These are phyloP conservation scores for Vipera latastei DNA, from an alignment of 2,797 vertebrate genomes.

Conservation along the genomic window DNA sequence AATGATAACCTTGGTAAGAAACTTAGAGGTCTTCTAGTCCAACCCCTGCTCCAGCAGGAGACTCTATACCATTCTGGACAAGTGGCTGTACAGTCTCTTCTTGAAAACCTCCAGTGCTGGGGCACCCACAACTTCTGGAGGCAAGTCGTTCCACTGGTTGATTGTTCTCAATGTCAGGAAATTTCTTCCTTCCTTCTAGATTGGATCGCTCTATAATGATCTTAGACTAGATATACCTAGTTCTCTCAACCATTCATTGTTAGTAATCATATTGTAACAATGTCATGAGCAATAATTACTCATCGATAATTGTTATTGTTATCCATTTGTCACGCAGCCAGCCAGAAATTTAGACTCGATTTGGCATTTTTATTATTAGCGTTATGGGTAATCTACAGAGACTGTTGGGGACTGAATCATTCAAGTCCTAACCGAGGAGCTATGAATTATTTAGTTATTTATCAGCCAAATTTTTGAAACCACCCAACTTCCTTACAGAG, in stretches of 20 bases:
- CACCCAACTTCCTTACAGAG: no score
- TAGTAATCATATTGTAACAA: background rate
- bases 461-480: no score
- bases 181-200: background rate
- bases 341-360: background rate
- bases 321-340: background rate
- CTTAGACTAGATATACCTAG: background rate
- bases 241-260: background rate
- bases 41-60: background rate
- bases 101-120: background rate
- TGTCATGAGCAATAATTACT: background rate
- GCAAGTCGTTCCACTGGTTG: background rate
- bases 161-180: background rate
- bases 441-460: no score
- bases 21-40: background rate
- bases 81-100: background rate
- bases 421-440: no score
- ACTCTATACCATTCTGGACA: background rate
- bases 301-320: background rate
- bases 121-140: background rate
- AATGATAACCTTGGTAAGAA: background rate
- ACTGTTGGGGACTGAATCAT: no score
- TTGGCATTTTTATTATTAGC: background rate
- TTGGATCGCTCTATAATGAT: background rate
- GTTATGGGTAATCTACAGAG: background rate